Evolutionary conservation across 1,140 invertebrate genomes (phyloP), one percentile per base, ranked within the genome.

Genomic region (Heliconius eleuchia): DNA sequence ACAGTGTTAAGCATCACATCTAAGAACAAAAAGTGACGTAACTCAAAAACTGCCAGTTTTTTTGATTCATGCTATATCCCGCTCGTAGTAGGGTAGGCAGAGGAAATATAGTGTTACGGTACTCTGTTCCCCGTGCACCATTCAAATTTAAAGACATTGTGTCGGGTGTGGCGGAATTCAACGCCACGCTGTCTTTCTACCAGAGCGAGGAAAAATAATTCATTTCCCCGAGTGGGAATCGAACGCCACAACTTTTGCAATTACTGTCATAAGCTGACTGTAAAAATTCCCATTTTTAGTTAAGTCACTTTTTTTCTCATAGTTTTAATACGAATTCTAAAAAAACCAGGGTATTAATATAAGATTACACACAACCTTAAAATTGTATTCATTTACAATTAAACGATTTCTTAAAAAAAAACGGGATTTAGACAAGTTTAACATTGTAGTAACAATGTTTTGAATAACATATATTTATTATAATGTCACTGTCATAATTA

Each of bases 281-380:
- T 46, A 16, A 46, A 46, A 46, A 16, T 16, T 16, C 42, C 13
- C 3, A 52, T 52, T 52, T 52, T 52, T 19, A 52, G 3, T 57
- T 23, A 57, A n/a, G 60, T 66, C 27, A 16, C 60, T 66, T 66
- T 57, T 57, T 3, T 57, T 57, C 55, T 57, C 23, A 57, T n/a
- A 23, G 55, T 23, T 52, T 46, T 52, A 52, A 52, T 52, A 19
- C 7, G 16, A 52, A 52, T 52, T 52, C 16, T 52, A 52, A 66
- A 66, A 66, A 66, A 66, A 30, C 3, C 30, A 66, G 23, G 23
- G 30, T 66, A 66, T 30, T 60, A 52, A 52, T 60, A 60, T 23
- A 23, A 60, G 19, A 60, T 66, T 30, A 66, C 27, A 66, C 60
- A 66, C 60, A 66, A 66, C 60, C 60, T 66, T 66, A 11, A 66